phyloP scores from a whole-genome alignment of 2,797 vertebrate genomes.

The Florisuga fusca region DNA sequence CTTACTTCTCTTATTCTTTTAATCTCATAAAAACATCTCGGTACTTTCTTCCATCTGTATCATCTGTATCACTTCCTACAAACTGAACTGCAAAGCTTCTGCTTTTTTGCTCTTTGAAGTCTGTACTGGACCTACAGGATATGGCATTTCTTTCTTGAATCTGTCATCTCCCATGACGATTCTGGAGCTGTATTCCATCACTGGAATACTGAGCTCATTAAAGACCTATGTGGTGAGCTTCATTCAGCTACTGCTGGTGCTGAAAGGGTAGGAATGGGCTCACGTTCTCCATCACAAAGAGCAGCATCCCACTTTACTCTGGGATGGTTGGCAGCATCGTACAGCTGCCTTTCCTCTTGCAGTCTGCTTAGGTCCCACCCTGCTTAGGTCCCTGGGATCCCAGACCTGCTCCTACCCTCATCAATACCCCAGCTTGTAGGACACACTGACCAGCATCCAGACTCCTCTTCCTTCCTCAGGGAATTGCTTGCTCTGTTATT shows the following conservation, averaged over 20 bases:
- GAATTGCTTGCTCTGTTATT: not conserved
- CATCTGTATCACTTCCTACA: not conserved
- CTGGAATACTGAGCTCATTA: not conserved
- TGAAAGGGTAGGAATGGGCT: not conserved
- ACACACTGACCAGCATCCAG: not conserved
- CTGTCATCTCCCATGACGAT: not conserved
- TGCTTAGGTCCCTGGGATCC: not conserved
- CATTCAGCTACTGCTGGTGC: fast-evolving
- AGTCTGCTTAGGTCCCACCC: not conserved
- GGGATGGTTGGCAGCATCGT: not conserved
- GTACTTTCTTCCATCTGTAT: not conserved
- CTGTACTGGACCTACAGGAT: not conserved
- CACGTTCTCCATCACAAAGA: fast-evolving
- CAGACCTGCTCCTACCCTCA: fast-evolving
- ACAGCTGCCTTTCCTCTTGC: not conserved
- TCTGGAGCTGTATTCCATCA: not conserved
- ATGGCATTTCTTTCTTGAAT: not conserved
- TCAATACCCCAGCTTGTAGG: not conserved
- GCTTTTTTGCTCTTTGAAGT: not conserved
- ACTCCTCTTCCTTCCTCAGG: not conserved
- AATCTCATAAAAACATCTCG: not conserved
- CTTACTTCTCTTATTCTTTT: not conserved
- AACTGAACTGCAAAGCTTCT: not conserved
- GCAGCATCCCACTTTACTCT: fast-evolving
- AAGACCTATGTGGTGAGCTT: not conserved